Evolutionary conservation across 2,113 vertebrate genomes (phyloP).

Genomic region (Arenaria interpres): DNA sequence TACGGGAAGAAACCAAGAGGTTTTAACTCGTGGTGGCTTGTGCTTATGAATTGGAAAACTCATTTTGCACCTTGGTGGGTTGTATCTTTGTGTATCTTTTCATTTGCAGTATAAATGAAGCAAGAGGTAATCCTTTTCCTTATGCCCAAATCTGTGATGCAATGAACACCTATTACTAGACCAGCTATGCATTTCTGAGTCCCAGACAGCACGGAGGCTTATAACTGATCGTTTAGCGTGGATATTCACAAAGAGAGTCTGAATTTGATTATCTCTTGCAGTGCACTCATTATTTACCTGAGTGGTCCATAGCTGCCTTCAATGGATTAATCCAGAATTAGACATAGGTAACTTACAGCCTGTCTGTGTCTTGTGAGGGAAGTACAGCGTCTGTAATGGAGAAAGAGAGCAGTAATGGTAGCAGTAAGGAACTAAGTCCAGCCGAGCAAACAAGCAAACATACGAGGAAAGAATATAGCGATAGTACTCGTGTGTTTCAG

Average conservation of each 20-base stretch:
- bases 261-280: neutral
- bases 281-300: neutral
- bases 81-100: constrained; percentile 31
- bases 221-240: neutral
- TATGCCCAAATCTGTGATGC: neutral
- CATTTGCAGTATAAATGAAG: neutral
- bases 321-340: neutral
- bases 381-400: neutral
- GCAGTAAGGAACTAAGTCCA: neutral
- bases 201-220: neutral
- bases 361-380: neutral
- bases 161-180: neutral
- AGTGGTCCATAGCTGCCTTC: neutral
- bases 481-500: accelerated
- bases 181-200: neutral
- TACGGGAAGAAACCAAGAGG: neutral
- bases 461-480: neutral
- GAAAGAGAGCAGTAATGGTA: neutral
- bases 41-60: constrained; percentile 22
- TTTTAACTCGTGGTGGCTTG: constrained; percentile 53
- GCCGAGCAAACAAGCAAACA: accelerated
- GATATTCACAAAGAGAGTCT: neutral
- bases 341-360: neutral
- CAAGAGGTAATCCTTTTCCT: neutral
- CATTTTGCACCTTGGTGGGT: constrained; percentile 49